Conservation (phyloP, 2,797 vertebrate species). For the Aldrovandia affinis region DNA sequence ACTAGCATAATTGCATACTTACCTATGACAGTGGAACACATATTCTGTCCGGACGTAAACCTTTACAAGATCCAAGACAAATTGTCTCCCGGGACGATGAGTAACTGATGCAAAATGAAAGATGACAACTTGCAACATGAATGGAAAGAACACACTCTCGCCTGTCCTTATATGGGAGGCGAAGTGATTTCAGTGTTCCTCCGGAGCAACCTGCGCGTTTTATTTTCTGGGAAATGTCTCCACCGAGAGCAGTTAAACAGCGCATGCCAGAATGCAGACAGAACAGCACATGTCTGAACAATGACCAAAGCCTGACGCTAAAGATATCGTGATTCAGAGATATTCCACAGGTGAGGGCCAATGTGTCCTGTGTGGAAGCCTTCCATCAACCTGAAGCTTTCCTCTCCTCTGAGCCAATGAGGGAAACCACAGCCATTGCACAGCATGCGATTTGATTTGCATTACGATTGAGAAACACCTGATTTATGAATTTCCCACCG, state of each 20-base stretch:
- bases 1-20: neutral
- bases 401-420: too few relatives aligned
- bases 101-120: neutral
- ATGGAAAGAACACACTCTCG: neutral
- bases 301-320: neutral
- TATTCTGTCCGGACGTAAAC: neutral
- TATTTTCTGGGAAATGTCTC: constrained; percentile 4
- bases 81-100: neutral
- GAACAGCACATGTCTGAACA: neutral
- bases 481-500: neutral
- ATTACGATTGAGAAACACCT: constrained; percentile 14
- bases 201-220: neutral
- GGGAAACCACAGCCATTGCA: neutral
- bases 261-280: constrained; percentile 8
- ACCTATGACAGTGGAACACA: neutral
- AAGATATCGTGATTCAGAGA: neutral
- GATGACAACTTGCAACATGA: neutral
- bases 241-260: neutral
- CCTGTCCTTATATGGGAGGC: constrained; percentile 1
- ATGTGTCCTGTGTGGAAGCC: neutral
- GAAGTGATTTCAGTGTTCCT: neutral
- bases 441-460: constrained; percentile 2
- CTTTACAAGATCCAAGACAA: neutral
- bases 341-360: neutral
- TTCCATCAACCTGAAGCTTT: neutral